Conservation (phyloP, 2,888 invertebrate genomes). For the Acrobeloides nanus region DNA sequence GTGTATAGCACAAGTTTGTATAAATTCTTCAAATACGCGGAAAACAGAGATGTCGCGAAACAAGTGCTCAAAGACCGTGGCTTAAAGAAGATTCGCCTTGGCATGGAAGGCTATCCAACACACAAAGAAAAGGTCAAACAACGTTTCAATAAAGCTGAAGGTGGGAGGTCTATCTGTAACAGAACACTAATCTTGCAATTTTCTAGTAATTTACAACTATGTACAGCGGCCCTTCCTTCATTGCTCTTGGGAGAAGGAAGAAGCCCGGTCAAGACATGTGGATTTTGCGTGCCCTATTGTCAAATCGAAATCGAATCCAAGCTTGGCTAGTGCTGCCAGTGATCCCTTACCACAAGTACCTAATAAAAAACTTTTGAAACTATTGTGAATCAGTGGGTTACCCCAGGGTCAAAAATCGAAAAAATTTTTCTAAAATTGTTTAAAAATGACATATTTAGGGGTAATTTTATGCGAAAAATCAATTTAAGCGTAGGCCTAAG, state of each 20-base stretch:
- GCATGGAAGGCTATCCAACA: conserved; percentile 86
- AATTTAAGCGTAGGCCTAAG: too few relatives aligned
- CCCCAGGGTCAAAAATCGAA: too few relatives aligned
- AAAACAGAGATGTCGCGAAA: conserved; percentile 97
- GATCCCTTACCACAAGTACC: conserved; percentile 55
- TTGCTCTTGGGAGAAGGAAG: conserved; percentile 99
- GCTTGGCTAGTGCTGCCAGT: conserved; percentile 54
- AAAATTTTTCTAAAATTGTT: too few relatives aligned
- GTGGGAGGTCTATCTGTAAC: conserved; percentile 17
- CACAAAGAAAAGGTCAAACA: conserved; percentile 97
- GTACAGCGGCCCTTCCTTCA: conserved; percentile 97
- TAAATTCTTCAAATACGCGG: conserved; percentile 97
- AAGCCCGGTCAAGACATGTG: conserved; percentile 94
- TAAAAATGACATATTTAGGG: too few relatives aligned
- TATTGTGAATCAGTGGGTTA: too few relatives aligned
- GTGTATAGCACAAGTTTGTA: conserved; percentile 61
- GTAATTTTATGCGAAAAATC: too few relatives aligned
- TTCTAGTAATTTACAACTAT: conserved; percentile 87
- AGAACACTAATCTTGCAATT: neutral
- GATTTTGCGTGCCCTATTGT: conserved; percentile 64
- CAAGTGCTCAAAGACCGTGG: conserved; percentile 97
- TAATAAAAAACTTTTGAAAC: neutral
- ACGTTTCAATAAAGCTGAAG: conserved; percentile 82
- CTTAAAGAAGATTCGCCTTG: conserved; percentile 92
- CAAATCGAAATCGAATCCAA: conserved; percentile 53